Percentiles rank a stretch among this genome's conserved stretches.
Conservation (phyloP, 2,888 invertebrate genomes). For the Macrophya alboannulata region DNA sequence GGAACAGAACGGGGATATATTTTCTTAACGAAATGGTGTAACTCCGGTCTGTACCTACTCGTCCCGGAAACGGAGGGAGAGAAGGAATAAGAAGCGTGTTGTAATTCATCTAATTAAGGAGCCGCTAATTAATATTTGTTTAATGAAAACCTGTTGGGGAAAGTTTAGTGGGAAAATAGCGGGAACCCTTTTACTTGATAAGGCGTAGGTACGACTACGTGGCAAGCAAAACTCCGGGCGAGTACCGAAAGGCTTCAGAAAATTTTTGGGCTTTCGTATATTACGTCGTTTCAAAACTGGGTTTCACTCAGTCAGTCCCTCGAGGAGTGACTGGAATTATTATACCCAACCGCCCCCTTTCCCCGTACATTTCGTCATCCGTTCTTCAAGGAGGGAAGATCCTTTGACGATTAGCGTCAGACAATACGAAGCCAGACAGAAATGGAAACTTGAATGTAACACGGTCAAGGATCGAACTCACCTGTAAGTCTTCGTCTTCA, state of each 20-base stretch:
- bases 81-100: neutral
- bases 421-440: neutral
- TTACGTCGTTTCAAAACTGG: neutral
- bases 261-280: neutral
- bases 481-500: no score
- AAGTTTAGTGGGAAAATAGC: conserved; percentile 28
- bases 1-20: neutral
- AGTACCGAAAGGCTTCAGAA: neutral
- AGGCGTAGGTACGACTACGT: neutral
- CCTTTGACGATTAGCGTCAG: no score
- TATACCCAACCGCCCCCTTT: neutral
- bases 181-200: conserved; percentile 12
- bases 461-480: neutral
- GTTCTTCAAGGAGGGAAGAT: no score
- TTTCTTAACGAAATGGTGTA: neutral
- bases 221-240: neutral
- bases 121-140: conserved; percentile 59
- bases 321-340: neutral
- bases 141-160: conserved; percentile 47
- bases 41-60: neutral
- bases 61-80: neutral
- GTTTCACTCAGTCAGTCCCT: neutral
- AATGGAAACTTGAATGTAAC: neutral
- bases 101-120: conserved; percentile 57
- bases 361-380: neutral